Evolutionary conservation across 2,888 invertebrate genomes (phyloP).

Genomic region (Drosophila mercatorum): DNA sequence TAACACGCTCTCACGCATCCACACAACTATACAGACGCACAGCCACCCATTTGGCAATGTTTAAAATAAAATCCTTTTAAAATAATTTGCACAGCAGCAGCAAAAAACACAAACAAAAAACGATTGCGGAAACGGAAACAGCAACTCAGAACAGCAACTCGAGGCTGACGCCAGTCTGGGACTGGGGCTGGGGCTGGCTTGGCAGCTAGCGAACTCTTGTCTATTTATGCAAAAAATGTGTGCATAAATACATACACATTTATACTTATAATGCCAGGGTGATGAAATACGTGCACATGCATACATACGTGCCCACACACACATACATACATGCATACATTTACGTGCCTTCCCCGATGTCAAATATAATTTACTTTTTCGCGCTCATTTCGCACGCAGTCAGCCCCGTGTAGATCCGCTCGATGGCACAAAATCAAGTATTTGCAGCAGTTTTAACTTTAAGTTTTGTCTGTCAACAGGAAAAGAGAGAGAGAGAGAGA

Average conservation of each 20-base stretch:
- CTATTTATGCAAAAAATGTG: constrained; percentile 71
- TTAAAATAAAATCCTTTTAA: constrained; percentile 73
- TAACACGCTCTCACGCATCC: constrained; percentile 26
- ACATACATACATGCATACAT: constrained; percentile 6
- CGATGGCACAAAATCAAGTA: constrained; percentile 52
- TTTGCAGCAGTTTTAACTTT: constrained; percentile 50
- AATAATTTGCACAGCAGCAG: constrained; percentile 64
- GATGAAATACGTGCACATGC: constrained; percentile 75
- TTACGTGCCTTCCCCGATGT: constrained; percentile 59
- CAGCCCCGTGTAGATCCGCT: constrained; percentile 24
- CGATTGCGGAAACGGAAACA: constrained; percentile 67
- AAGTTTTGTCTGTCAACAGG: constrained; percentile 31
- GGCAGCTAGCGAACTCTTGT: constrained; percentile 57
- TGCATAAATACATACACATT: constrained; percentile 33
- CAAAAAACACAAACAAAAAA: constrained; percentile 24
- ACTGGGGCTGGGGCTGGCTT: constrained; percentile 29
- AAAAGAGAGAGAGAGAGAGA: neutral
- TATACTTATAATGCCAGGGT: constrained; percentile 63
- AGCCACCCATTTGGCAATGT: constrained; percentile 34
- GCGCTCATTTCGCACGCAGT: constrained; percentile 64
- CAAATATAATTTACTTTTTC: constrained; percentile 77
- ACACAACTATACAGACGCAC: constrained; percentile 1
- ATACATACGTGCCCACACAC: constrained; percentile 25
- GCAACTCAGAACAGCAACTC: constrained; percentile 62
- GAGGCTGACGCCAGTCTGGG: constrained; percentile 22